A percentile compares a stretch with the other conserved stretches of the same genome.
phyloP scores from a whole-genome alignment of 2,797 vertebrate species.

The Tragelaphus eurycerus region DNA sequence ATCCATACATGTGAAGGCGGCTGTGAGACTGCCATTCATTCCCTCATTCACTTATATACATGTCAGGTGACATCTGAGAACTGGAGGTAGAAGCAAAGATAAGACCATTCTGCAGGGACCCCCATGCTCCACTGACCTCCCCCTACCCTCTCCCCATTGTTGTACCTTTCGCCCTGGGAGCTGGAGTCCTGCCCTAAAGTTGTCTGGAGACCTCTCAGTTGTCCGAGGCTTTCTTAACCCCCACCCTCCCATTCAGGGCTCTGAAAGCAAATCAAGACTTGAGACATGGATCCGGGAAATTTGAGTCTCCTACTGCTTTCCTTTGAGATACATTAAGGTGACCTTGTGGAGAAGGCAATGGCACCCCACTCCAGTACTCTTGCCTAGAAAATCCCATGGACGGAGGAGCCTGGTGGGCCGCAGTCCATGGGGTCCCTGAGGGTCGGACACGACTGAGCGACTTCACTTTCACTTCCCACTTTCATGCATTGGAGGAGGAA shows the following conservation, averaged over 20 bases:
- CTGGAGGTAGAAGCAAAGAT: background rate
- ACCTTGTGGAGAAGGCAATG: background rate
- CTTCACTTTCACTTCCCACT: no score
- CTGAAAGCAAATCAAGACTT: background rate
- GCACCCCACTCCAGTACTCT: no score
- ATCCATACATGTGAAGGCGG: background rate
- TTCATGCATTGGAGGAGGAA: no score
- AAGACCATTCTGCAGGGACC: background rate
- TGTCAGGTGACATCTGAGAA: background rate
- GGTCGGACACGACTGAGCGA: no score
- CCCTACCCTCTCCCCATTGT: background rate
- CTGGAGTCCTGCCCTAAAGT: background rate
- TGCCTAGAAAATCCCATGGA: no score
- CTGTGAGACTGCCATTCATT: background rate
- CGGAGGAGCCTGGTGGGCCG: no score
- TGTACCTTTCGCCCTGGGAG: background rate
- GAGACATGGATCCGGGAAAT: background rate
- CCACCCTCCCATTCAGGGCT: background rate
- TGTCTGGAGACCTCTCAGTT: background rate
- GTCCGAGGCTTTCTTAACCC: slow-evolving; percentile 5
- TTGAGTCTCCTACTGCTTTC: background rate
- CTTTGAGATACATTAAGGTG: background rate
- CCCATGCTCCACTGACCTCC: background rate
- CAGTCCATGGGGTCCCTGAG: no score
- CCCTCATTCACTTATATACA: background rate